Evolutionary conservation across 1,140 invertebrate genomes (phyloP).

Genomic region (Drosophila kanapiae): DNA sequence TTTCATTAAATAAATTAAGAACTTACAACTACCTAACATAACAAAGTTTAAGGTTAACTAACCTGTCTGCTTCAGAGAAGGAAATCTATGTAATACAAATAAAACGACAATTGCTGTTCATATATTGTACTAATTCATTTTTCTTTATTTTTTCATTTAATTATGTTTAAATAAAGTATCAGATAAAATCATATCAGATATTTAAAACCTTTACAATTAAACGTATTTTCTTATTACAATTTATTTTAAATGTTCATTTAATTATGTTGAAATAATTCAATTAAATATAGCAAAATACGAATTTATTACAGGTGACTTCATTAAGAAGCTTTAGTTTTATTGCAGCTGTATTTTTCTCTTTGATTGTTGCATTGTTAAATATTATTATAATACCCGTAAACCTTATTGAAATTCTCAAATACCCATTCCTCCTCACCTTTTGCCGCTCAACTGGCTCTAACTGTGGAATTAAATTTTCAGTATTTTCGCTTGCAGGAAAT

Average conservation of each 20-base stretch:
- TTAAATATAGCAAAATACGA: not conserved
- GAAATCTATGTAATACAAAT: no score
- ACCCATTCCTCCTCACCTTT: constrained; percentile 19
- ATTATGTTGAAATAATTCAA: not conserved
- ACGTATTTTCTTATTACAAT: not conserved
- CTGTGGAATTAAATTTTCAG: constrained; percentile 66
- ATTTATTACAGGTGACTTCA: not conserved
- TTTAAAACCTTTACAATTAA: no score
- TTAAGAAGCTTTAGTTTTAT: not conserved
- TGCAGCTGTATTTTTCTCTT: not conserved
- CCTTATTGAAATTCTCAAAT: constrained; percentile 2
- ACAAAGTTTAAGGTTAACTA: not conserved
- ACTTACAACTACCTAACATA: not conserved
- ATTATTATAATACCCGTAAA: not conserved
- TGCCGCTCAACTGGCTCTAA: constrained; percentile 31
- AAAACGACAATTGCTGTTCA: no score
- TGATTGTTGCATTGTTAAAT: not conserved
- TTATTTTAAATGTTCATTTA: not conserved
- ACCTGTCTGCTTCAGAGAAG: no score
- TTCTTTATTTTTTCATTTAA: no score
- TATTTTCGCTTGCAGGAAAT: constrained; percentile 39
- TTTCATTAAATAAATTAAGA: not conserved
- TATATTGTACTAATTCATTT: no score
- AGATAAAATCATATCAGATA: no score
- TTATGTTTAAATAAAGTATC: no score